Base-by-base conservation (phyloP, 1,140 invertebrate species). In the Drosophila athabasca region DNA sequence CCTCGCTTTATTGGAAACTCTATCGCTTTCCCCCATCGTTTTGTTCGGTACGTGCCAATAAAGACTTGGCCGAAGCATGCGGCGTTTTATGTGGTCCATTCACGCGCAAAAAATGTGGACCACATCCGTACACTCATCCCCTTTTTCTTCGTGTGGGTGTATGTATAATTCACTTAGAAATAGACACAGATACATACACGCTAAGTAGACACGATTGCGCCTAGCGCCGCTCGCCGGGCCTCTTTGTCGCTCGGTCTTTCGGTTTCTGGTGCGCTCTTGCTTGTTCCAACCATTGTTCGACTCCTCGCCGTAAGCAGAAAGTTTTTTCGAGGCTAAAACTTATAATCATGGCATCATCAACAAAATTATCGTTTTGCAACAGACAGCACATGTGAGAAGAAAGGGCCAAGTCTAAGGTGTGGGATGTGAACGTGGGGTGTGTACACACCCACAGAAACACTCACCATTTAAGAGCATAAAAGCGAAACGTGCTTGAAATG, bases 311-410 rank as follows among this genome's bases (percentile, higher is more conserved):
- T 71, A 52, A 71, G 70, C 43, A 43, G 66, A 69, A 55, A 58
- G 64, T 64, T 69, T 64, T 69, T 58, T 44, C 66, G 19, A 57
- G 66, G 67, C 80, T 83, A 76, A 83, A 79, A 83, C 79, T 83
- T 83, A 83, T 83, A 83, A 83, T 79, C 80, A 83, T 83, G 73
- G 80, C 80, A 83, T 83, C 80, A 83, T 83, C 75, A 83, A 83
- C 79, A 83, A 83, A 83, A 81, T 80, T 80, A 80, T 80, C 77
- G 78, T 80, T 80, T 80, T 80, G 70, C 76, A 66, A 80, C 76
- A 80, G 77, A 69, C 66, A 43, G 29, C 51, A 70, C 65, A 58
- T 52, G 51, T 43, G 29, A 2, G 5, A 6, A 6, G 5, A 4
- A 22, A 46, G 26, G 50, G 24, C 39, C 66, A 53, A 68, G 51